These are phyloP conservation scores for Folsomia manolachei DNA, from an alignment of 2,888 invertebrate species.

Conservation along the genomic window DNA sequence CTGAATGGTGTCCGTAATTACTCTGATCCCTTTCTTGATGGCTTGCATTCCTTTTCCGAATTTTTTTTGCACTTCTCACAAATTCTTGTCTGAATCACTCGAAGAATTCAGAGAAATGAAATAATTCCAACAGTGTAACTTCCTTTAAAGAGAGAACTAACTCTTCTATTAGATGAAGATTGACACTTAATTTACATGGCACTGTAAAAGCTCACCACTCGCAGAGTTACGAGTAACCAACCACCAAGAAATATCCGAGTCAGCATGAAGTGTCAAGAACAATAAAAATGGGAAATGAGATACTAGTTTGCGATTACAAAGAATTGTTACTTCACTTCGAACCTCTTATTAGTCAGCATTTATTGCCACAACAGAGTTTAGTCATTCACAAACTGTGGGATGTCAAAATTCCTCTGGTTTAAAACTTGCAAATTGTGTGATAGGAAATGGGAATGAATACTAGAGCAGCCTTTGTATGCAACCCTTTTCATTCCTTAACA, in stretches of 20 bases:
- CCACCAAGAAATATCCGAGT: no score
- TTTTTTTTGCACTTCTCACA: background rate
- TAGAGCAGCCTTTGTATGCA: no score
- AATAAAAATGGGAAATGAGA: conserved; percentile 6
- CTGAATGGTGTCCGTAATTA: background rate
- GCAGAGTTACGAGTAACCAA: no score
- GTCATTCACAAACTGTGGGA: background rate
- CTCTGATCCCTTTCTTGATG: background rate
- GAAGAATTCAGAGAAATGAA: background rate
- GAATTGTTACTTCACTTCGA: background rate
- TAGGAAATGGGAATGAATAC: no score
- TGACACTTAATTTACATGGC: no score
- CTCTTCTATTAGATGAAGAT: no score
- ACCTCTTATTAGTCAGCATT: background rate
- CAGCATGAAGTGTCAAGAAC: background rate
- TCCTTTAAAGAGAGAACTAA: no score
- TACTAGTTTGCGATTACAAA: background rate
- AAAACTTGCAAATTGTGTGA: background rate
- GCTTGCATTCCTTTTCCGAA: background rate
- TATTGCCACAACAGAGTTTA: background rate
- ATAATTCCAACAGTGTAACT: no score
- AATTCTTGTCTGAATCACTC: background rate
- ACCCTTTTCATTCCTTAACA: background rate
- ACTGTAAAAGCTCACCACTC: no score
- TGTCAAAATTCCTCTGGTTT: background rate